Base-by-base conservation (phyloP, 2,888 invertebrate species). In the Cryptus armator region DNA sequence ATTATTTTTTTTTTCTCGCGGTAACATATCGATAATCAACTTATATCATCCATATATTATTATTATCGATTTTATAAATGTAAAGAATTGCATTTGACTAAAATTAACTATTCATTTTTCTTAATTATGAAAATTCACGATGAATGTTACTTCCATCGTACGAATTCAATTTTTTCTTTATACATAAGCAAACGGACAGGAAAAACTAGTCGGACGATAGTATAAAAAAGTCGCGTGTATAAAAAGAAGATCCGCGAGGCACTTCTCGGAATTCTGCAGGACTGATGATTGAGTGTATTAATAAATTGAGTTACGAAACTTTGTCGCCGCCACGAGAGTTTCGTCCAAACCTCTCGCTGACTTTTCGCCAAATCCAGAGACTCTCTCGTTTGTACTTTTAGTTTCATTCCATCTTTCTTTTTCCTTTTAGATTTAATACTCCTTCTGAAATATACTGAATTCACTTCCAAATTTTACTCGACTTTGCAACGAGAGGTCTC, bases 231-330 rank as follows among this genome's bases (percentile, higher is more conserved):
- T 68, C 56, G 51, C 62, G 74, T 29, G 46, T 67, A 70, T 70
- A 37, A 72, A 78, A 82, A 12, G 64, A 66, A 44, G n/a, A 43
- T 4, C 59, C 59, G 59, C 14, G 19, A 43, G 4, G 14, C 16
- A 44, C 75, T 75, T 70, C n/a, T 16, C 62, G 19, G 7, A 66
- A 77, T 62, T 77, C 24, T 71, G 44, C 46, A 51, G 56, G 66
- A 77, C 71, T 56, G 53, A 77, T 71, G 76, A 77, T 76, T 77
- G 82, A 77, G 76, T 48, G 53, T 71, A 77, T 77, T 77, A 82
- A 82, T 82, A 77, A 82, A 77, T 77, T 59, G 76, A 82, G 71
- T 82, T 82, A 71, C 12, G 37, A 71, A 82, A 82, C 51, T 82
- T 82, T 70, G 19, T 46, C 16, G 56, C 76, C 46, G 16, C 56